Evolutionary conservation across 2,113 vertebrate species (phyloP).

Genomic region (Anser cygnoides): DNA sequence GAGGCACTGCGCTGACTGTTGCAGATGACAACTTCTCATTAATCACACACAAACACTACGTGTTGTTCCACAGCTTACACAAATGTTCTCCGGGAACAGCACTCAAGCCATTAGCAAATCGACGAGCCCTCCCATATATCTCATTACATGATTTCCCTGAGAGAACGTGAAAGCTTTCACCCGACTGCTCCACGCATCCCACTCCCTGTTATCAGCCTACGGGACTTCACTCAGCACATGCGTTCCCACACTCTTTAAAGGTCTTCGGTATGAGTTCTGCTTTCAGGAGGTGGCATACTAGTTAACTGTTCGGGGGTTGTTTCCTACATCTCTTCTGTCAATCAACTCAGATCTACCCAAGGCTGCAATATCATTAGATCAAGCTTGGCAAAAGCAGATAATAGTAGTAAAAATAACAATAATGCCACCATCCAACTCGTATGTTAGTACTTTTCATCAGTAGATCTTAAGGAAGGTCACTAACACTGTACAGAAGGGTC

Average conservation of each 20-base stretch:
- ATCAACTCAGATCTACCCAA: not conserved
- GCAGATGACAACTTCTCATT: slow-evolving; percentile 64
- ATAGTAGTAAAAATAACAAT: not conserved
- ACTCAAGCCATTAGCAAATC: slow-evolving; percentile 9
- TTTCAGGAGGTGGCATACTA: not conserved
- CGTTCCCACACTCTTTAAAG: not conserved
- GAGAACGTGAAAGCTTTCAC: not conserved
- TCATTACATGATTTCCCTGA: not conserved
- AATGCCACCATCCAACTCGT: not conserved
- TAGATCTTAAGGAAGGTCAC: not conserved
- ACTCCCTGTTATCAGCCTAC: not conserved
- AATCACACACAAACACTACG: slow-evolving; percentile 20
- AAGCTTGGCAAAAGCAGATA: not conserved
- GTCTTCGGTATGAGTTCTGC: not conserved
- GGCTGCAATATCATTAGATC: not conserved
- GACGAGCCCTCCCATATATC: not conserved
- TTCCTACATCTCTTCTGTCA: not conserved
- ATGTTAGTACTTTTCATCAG: not conserved
- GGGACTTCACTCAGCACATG: not conserved
- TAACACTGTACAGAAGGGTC: not conserved
- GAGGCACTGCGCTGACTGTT: slow-evolving; percentile 31
- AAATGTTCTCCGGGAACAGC: slow-evolving; percentile 28
- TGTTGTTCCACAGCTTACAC: slow-evolving; percentile 31
- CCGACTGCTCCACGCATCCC: not conserved
- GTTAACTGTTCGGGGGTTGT: not conserved